Percentiles rank a stretch among this genome's conserved stretches.
These are phyloP conservation scores for Allophyes oxyacanthae DNA, from an alignment of 2,888 invertebrate genomes.

Conservation along the genomic window DNA sequence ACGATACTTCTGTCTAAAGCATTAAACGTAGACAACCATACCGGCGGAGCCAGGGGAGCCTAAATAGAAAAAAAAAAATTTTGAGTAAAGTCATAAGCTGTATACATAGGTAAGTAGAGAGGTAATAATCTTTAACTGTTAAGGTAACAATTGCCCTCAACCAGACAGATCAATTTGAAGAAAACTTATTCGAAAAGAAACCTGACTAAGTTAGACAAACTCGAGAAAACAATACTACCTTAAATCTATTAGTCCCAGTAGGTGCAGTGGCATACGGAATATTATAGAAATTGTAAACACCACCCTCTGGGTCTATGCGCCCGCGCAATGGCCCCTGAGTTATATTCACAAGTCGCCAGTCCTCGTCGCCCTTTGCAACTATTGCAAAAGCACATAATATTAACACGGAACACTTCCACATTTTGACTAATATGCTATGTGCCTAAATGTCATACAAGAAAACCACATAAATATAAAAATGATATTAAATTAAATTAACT, in stretches of 20 bases:
- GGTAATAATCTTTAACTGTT: too few relatives aligned
- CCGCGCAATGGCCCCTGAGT: slow-evolving; percentile 68
- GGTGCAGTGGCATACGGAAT: slow-evolving; percentile 77
- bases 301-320: slow-evolving; percentile 52
- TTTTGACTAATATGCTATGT: background rate
- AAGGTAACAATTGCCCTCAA: too few relatives aligned
- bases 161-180: too few relatives aligned
- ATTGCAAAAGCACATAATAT: slow-evolving; percentile 15
- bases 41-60: slow-evolving; percentile 67
- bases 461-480: background rate
- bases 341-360: slow-evolving; percentile 53
- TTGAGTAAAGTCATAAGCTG: too few relatives aligned
- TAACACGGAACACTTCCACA: slow-evolving; percentile 24
- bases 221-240: slow-evolving; percentile 52
- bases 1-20: slow-evolving; percentile 55
- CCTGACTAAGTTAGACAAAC: background rate
- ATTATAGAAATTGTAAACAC: slow-evolving; percentile 64
- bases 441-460: background rate
- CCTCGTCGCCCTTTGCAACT: slow-evolving; percentile 23
- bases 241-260: slow-evolving; percentile 64
- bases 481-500: too few relatives aligned
- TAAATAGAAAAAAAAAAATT: slow-evolving; percentile 27
- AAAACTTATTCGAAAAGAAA: too few relatives aligned
- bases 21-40: slow-evolving; percentile 61
- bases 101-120: too few relatives aligned